Evolutionary conservation across 2,888 invertebrate genomes (phyloP).

Genomic region (Petrophora chlorosata): DNA sequence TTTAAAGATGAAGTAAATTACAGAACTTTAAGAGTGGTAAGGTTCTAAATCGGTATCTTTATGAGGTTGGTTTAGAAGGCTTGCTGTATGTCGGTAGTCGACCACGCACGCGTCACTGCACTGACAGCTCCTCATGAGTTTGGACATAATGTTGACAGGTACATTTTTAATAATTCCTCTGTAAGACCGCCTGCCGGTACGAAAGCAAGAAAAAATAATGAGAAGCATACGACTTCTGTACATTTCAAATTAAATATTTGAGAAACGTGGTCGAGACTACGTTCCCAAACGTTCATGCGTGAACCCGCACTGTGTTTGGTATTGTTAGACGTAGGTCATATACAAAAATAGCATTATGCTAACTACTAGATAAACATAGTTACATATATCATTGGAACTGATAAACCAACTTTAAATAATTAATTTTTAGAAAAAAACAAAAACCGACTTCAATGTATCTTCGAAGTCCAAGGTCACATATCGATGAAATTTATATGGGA

Average conservation of each 20-base stretch:
- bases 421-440: too few species aligned
- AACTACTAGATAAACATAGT: too few species aligned
- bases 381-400: too few species aligned
- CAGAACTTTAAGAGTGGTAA: constrained; percentile 11
- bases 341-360: too few species aligned
- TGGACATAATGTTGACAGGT: constrained; percentile 73
- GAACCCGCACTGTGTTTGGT: constrained; percentile 1
- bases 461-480: too few species aligned
- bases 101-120: constrained; percentile 58
- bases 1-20: constrained; percentile 2
- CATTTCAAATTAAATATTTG: constrained; percentile 16
- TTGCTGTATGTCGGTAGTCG: constrained; percentile 66
- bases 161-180: constrained; percentile 62
- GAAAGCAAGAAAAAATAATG: constrained; percentile 39
- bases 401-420: too few species aligned
- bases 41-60: constrained; percentile 27
- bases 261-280: constrained; percentile 3
- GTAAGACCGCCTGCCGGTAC: constrained; percentile 44
- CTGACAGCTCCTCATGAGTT: constrained; percentile 70
- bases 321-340: neutral
- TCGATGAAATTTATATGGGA: too few species aligned
- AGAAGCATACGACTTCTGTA: constrained; percentile 43
- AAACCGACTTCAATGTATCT: too few species aligned
- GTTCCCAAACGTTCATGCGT: too few species aligned
- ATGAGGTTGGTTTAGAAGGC: constrained; percentile 36